Percentiles rank a stretch among this genome's conserved stretches.
Conservation (phyloP, 2,113 vertebrate genomes). For the Peromyscus californicus region DNA sequence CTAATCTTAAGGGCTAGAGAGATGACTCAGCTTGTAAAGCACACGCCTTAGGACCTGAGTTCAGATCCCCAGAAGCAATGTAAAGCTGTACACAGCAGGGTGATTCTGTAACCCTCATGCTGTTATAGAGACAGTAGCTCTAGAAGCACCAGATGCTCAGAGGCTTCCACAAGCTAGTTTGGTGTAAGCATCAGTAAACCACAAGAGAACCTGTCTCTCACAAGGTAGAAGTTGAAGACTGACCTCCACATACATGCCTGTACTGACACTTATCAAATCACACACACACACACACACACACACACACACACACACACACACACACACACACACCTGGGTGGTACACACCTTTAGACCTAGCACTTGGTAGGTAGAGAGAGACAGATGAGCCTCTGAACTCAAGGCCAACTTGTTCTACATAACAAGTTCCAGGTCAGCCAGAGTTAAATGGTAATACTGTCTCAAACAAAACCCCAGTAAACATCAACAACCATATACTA, state of each 20-base stretch:
- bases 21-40: background rate
- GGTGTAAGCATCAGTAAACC: background rate
- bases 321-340: background rate
- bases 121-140: background rate
- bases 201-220: background rate
- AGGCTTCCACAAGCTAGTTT: background rate
- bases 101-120: background rate
- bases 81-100: background rate
- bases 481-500: background rate
- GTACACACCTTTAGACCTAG: background rate
- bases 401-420: background rate
- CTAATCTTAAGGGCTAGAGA: background rate
- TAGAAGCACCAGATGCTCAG: background rate
- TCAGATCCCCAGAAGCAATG: background rate
- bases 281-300: background rate
- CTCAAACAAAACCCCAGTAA: background rate
- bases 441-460: background rate
- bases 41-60: background rate
- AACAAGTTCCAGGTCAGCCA: background rate
- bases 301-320: background rate
- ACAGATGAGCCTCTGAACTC: background rate
- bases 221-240: background rate
- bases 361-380: background rate
- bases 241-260: too few relatives aligned
- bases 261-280: background rate